Base-by-base conservation (phyloP, 2,888 invertebrate genomes). In the Chrysotoxum bicinctum region DNA sequence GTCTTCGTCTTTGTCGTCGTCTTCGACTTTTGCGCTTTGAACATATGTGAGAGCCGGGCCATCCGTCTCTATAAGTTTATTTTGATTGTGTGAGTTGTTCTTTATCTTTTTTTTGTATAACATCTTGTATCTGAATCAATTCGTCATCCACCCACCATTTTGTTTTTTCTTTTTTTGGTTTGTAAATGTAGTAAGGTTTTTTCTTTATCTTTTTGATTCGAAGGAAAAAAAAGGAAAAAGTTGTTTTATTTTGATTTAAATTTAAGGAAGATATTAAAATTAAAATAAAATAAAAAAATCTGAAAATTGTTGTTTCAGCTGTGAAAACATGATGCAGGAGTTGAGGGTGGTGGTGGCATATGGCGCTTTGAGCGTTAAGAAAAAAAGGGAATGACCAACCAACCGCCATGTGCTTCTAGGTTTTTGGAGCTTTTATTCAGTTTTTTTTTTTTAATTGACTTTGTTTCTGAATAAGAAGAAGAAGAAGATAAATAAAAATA, bases 91-190 rank as follows among this genome's bases (percentile, higher is more conserved):
- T 79, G 37, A 79, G 64, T 70, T 50, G 6, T 50, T 70, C 43
- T 66, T 60, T 72, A 72, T 77, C 32, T 74, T 21, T 48, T n/a
- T 66, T 40, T 43, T 74, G 10, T 64, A 32, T 32, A 30, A 69
- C 21, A 81, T 60, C 81, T 48, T 72, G 45, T 76, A 72, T 66
- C 26, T 60, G 54, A 77, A 81, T 58, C 76, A 73, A 76, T 81
- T 85, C 73, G 81, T 77, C 85, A 76, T 85, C 62, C 85, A 81
- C 85, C 85, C 81, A 85, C 85, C 85, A 85, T 85, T 85, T 85
- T 85, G 85, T 81, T 85, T 78, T 85, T 85, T 85, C 81, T 81
- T 85, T 78, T 80, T 64, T 70, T 32, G 48, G 35, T 75, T 70
- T 75, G 45, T 79, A 43, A 50, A 40, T 43, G 56, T 76, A 76